phyloP scores from a whole-genome alignment of 2,888 invertebrate genomes.

The Noctuana brunneofusca region DNA sequence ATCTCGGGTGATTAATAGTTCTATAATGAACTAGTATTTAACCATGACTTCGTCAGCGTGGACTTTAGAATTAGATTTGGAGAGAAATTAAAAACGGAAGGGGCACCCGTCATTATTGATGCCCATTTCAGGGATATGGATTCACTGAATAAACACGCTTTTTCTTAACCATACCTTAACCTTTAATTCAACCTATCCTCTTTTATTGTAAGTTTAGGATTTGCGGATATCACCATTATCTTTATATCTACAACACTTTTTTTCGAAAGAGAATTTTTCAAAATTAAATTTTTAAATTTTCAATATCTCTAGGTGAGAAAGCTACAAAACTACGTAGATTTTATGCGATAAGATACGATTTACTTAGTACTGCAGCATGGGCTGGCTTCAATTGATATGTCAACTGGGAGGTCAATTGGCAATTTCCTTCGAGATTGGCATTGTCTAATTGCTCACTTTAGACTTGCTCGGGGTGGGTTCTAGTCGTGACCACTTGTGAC shows the following conservation, averaged over 20 bases:
- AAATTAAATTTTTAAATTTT: background rate
- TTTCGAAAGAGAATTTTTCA: background rate
- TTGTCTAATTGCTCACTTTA: constrained; percentile 66
- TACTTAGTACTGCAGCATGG: constrained; percentile 25
- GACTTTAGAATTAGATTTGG: no score
- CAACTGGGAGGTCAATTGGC: constrained; percentile 76
- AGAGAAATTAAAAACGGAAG: no score
- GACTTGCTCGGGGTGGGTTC: constrained; percentile 42
- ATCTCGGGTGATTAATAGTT: background rate
- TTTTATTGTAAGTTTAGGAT: no score
- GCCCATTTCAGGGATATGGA: no score
- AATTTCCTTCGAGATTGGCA: constrained; percentile 77
- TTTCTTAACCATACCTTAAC: no score
- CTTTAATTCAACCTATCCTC: no score
- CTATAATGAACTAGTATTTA: background rate
- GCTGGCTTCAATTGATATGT: constrained; percentile 65
- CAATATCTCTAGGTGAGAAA: background rate
- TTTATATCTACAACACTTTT: no score
- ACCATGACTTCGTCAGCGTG: no score
- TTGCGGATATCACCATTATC: no score
- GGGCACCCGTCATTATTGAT: no score
- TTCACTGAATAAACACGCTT: no score
- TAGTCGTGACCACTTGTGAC: constrained; percentile 47
- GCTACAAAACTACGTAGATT: no score
- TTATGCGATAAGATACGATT: constrained; percentile 5